phyloP scores from a whole-genome alignment of 2,797 vertebrate species.

The Mustela erminea region DNA sequence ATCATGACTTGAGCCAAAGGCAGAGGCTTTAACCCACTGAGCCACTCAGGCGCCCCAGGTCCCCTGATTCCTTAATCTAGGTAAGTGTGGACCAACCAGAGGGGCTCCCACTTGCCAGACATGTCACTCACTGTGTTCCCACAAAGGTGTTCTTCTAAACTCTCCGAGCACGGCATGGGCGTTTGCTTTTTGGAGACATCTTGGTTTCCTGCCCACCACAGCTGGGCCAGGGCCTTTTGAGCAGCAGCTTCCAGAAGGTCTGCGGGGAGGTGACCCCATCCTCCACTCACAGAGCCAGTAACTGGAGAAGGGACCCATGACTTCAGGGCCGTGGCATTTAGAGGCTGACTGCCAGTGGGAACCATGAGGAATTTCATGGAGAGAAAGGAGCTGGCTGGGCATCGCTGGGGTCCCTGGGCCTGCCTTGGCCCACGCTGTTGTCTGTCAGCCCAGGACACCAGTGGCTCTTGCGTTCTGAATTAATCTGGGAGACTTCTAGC shows the following conservation, averaged over 20 bases:
- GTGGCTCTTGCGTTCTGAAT: not conserved
- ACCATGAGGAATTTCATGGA: not conserved
- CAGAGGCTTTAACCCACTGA: too few species aligned
- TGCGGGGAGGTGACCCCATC: not conserved
- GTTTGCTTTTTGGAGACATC: rapidly evolving
- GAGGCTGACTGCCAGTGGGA: not conserved
- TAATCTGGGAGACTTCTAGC: too few species aligned
- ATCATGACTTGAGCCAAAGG: too few species aligned
- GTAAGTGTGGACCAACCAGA: too few species aligned
- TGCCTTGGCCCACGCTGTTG: rapidly evolving
- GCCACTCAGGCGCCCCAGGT: too few species aligned
- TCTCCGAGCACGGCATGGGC: rapidly evolving
- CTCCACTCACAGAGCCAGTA: not conserved
- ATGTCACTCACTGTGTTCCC: not conserved
- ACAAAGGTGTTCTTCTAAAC: not conserved
- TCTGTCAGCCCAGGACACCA: not conserved
- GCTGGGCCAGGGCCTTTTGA: rapidly evolving
- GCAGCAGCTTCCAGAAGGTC: not conserved
- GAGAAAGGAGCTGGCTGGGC: not conserved
- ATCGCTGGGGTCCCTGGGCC: not conserved
- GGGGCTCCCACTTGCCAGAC: not conserved
- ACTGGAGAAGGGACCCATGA: not conserved
- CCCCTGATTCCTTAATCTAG: not conserved
- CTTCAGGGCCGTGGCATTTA: not conserved
- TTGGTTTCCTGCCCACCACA: not conserved